A percentile compares a stretch with the other conserved stretches of the same genome.
These are phyloP conservation scores for Tetranychus urticae DNA, from an alignment of 1,140 invertebrate species.

Conservation along the genomic window DNA sequence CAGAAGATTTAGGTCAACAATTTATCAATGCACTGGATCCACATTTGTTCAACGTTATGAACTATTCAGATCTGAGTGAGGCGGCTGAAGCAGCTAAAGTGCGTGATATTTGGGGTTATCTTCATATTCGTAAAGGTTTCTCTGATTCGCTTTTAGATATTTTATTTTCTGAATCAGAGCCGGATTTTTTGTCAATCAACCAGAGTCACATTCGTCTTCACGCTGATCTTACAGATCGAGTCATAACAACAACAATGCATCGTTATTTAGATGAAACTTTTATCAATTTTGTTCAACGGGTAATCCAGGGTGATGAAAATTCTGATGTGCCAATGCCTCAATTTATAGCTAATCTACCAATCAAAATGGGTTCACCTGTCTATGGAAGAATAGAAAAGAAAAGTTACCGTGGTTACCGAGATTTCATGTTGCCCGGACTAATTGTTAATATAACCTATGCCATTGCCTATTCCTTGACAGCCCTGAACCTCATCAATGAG, in stretches of 20 bases:
- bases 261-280: neutral
- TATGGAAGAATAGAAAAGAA: slow-evolving; percentile 35
- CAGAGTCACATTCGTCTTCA: neutral
- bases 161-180: neutral
- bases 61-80: neutral
- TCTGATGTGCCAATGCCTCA: neutral
- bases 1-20: neutral
- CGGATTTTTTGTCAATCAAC: neutral
- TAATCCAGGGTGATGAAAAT: neutral
- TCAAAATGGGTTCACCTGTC: slow-evolving; percentile 49
- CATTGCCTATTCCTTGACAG: slow-evolving; percentile 74
- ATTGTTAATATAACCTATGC: slow-evolving; percentile 84
- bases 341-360: slow-evolving; percentile 4
- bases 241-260: neutral
- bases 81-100: neutral
- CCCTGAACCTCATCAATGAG: slow-evolving; percentile 68
- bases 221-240: slow-evolving; percentile 1
- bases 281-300: neutral
- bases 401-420: neutral
- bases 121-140: slow-evolving; percentile 7
- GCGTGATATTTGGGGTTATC: slow-evolving; percentile 10
- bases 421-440: slow-evolving; percentile 79
- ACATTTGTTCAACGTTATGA: neutral
- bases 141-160: neutral
- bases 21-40: neutral